A percentile compares a stretch with the other conserved stretches of the same genome.
These are phyloP conservation scores for Tricholaema leucomelas DNA, from an alignment of 2,113 vertebrate genomes.

Conservation along the genomic window DNA sequence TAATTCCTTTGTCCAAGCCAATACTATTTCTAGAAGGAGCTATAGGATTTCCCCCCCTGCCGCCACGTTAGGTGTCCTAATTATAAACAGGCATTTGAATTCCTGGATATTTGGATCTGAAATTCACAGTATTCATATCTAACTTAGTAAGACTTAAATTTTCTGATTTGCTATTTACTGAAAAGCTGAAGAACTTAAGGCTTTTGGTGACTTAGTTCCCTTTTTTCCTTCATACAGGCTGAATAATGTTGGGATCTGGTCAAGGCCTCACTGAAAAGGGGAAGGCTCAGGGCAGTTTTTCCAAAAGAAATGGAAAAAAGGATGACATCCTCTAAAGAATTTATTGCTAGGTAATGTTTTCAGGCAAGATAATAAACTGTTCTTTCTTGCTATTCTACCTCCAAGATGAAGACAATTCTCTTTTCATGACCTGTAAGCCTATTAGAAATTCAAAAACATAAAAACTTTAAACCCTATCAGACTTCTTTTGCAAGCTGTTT, in stretches of 20 bases:
- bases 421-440: constrained; percentile 21
- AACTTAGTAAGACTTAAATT: neutral
- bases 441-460: constrained; percentile 10
- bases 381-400: constrained; percentile 7
- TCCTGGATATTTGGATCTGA: neutral
- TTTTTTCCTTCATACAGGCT: neutral
- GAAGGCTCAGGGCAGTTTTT: neutral
- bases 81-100: neutral
- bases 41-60: neutral
- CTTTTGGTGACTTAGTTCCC: neutral
- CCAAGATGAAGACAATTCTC: constrained; percentile 27
- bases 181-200: neutral
- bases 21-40: neutral
- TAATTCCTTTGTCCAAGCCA: neutral
- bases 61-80: neutral
- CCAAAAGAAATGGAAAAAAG: constrained; percentile 11
- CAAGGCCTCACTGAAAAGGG: neutral
- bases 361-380: constrained; percentile 7
- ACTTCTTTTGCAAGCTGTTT: neutral
- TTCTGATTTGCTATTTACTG: neutral
- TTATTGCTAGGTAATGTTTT: constrained; percentile 27
- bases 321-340: constrained; percentile 5
- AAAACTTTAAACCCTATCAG: constrained; percentile 1
- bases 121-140: neutral
- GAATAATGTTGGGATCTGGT: neutral